Evolutionary conservation across 2,113 vertebrate genomes (phyloP), one percentile per base, ranked within the genome.

Genomic region (Laticauda laticaudata): DNA sequence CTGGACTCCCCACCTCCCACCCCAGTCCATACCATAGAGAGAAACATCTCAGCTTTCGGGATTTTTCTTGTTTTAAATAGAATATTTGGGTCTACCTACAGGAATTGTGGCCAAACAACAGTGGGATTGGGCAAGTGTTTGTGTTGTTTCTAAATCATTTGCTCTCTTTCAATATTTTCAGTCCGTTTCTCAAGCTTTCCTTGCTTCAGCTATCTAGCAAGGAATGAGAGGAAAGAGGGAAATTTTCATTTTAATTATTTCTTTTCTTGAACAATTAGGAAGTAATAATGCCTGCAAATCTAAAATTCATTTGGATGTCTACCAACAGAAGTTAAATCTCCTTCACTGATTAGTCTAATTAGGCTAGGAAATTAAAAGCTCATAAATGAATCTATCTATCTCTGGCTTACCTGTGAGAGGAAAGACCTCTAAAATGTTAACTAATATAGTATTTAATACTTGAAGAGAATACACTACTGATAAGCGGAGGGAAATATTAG

Each of bases 1-100:
- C 29, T 64, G 59, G 11, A 64, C 3, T 29, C 3, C 26, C 26
- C 10, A 11, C 3, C 1, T 11, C 10, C 26, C 26, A 51, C 48
- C 26, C 59, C 10, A 92, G 89, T 92, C 93, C 93, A 95, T 94
- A 39, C 69, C n/a, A 75, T 6, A 75, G 15, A 18, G 15, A 75
- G 15, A 75, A 75, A 75, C n/a, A 57, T 34, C n/a, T 56, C 23
- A 61, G 56, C 4, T 23, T 23, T 89, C 56, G 45, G 39, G 11
- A 11, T 48, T 86, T 10, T 51, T 21, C 12, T 87, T 53, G 5
- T 18, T 53, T 24, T 87, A 87, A 87, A 15, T 18, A 29, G 86
- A n/a, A 29, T 18, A 23, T n/a, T 87, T n/a, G n/a, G 51, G 86
- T n/a, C 86, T 54, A 53, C 48, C 26, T 53, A 43, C 5, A 87